Percentiles rank a stretch among this genome's conserved stretches.
Conservation (phyloP, 2,797 vertebrate species). For the Danionella dracula region DNA sequence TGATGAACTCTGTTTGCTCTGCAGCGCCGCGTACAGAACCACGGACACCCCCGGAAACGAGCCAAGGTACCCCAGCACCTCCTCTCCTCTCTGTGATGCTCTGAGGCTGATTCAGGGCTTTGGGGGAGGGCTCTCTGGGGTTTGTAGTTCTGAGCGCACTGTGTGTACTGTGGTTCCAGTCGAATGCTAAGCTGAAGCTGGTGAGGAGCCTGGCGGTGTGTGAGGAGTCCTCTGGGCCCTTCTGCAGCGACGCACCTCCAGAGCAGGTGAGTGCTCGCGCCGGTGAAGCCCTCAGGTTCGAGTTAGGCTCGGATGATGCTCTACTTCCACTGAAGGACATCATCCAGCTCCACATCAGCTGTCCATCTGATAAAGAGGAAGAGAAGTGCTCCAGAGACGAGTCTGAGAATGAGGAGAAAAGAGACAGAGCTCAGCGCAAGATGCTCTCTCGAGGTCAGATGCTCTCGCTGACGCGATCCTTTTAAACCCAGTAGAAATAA, state of each 20-base stretch:
- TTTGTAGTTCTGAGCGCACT: constrained; percentile 28
- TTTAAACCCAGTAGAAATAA: too few relatives aligned
- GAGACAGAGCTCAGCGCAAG: constrained; percentile 88
- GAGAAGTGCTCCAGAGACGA: constrained; percentile 92
- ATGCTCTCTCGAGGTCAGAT: constrained; percentile 92
- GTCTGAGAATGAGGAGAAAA: constrained; percentile 94
- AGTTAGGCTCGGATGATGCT: too few relatives aligned
- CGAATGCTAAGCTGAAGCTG: constrained; percentile 95
- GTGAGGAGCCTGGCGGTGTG: constrained; percentile 96
- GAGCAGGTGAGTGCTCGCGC: too few relatives aligned
- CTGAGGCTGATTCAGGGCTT: too few relatives aligned
- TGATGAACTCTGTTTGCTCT: constrained; percentile 12
- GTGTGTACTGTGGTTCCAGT: constrained; percentile 62
- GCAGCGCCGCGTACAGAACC: constrained; percentile 85
- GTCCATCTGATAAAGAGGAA: constrained; percentile 96
- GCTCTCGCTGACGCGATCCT: too few relatives aligned
- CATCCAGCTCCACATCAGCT: constrained; percentile 96
- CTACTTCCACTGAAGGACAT: constrained; percentile 89
- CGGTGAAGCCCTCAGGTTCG: too few relatives aligned
- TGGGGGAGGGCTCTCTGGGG: too few relatives aligned
- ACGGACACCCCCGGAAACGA: constrained; percentile 91
- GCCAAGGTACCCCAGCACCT: constrained; percentile 78
- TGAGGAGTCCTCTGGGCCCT: constrained; percentile 88
- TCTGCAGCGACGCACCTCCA: constrained; percentile 78
- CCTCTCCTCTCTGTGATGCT: too few relatives aligned